phyloP scores from a whole-genome alignment of 2,113 vertebrate genomes.

The Platysteira castanea region DNA sequence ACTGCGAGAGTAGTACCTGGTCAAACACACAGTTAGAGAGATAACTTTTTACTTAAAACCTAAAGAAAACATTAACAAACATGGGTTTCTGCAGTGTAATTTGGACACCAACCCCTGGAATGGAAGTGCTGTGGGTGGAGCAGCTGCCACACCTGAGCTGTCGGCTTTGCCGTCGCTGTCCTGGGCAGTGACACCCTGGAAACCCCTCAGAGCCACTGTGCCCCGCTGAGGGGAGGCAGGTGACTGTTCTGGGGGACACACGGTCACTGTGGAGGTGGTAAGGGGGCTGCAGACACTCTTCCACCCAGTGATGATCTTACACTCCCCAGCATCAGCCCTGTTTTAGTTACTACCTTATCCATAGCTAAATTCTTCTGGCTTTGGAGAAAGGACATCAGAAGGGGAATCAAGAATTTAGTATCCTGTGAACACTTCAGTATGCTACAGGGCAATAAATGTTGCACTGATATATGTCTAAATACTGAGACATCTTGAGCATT shows the following conservation, averaged over 20 bases:
- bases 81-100: background rate
- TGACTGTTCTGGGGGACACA: background rate
- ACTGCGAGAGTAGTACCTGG: background rate
- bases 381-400: background rate
- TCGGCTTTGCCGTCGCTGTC: background rate
- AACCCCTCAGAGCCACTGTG: fast-evolving
- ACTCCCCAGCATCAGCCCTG: background rate
- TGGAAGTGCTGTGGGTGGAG: background rate
- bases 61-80: background rate
- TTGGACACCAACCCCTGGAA: background rate
- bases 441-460: constrained; percentile 42
- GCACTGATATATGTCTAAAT: constrained; percentile 43
- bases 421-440: background rate
- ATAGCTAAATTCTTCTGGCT: background rate
- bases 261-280: fast-evolving
- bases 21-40: background rate
- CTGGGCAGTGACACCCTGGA: background rate
- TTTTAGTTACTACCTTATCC: background rate
- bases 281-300: background rate
- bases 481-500: constrained; percentile 38
- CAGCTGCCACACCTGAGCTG: background rate
- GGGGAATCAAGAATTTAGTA: background rate
- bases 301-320: background rate
- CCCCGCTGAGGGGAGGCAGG: background rate
- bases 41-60: background rate